Evolutionary conservation across 2,113 vertebrate species (phyloP).

Genomic region (Prinia subflava): DNA sequence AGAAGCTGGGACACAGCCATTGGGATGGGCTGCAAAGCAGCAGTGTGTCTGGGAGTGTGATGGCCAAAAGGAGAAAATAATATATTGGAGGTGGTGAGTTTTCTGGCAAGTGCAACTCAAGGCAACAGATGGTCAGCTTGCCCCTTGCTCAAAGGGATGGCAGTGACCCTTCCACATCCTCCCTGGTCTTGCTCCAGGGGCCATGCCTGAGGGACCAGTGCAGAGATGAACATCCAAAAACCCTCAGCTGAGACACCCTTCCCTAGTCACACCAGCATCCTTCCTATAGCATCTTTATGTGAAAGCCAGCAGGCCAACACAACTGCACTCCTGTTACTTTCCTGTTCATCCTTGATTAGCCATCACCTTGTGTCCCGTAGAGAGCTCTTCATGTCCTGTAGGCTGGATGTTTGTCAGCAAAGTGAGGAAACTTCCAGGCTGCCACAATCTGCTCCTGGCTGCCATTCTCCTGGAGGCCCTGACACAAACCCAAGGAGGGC

Average conservation of each 20-base stretch:
- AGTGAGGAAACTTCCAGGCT: background rate
- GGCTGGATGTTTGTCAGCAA: background rate
- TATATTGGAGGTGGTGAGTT: background rate
- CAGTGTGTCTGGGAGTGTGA: background rate
- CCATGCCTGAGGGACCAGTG: background rate
- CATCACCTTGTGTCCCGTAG: background rate
- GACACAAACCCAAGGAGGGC: background rate
- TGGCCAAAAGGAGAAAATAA: background rate
- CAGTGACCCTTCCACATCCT: background rate
- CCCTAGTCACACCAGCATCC: background rate
- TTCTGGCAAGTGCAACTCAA: background rate
- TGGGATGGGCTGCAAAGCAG: background rate
- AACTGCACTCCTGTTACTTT: background rate
- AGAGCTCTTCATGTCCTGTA: background rate
- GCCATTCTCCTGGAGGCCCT: background rate
- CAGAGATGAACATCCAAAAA: background rate
- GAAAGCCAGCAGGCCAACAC: background rate
- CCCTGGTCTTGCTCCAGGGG: background rate
- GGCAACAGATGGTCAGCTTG: background rate
- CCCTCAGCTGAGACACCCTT: background rate
- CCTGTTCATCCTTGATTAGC: background rate
- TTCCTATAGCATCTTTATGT: background rate
- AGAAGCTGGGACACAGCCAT: background rate
- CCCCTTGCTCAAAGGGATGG: background rate
- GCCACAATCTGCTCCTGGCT: background rate